Evolutionary conservation across 64 coral and sea anemone genomes (phyloP).

Genomic region (Astreopora myriophthalma): DNA sequence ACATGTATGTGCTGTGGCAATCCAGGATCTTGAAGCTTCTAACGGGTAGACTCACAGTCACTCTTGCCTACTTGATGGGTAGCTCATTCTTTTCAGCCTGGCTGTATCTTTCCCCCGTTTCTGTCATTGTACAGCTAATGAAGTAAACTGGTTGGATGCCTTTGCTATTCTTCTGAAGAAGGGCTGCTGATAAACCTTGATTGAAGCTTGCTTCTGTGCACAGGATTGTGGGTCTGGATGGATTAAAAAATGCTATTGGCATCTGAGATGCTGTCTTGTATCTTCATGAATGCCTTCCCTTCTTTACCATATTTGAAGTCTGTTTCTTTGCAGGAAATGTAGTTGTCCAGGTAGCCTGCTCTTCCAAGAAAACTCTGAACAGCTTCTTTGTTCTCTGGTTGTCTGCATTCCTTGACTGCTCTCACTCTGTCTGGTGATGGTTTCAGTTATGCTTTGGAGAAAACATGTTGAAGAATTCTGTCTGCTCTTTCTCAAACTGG

Average conservation of each 20-base stretch:
- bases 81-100: conserved; percentile 68
- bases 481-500: conserved; percentile 68
- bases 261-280: conserved; percentile 41
- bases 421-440: conserved; percentile 68
- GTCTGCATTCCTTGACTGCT: conserved; percentile 65
- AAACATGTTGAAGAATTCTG: conserved; percentile 62
- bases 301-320: conserved; percentile 68
- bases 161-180: conserved; percentile 49
- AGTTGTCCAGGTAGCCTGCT: conserved; percentile 71
- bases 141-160: conserved; percentile 73
- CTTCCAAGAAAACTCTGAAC: conserved; percentile 73
- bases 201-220: conserved; percentile 73
- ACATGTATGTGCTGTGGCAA: conserved; percentile 70
- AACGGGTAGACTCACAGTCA: conserved; percentile 52
- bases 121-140: conserved; percentile 70
- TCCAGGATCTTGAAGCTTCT: conserved; percentile 75
- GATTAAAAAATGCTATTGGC: conserved; percentile 54
- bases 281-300: conserved; percentile 25
- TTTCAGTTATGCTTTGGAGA: conserved; percentile 54
- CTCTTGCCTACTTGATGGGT: conserved; percentile 71
- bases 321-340: conserved; percentile 41
- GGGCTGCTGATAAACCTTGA: conserved; percentile 57
- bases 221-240: conserved; percentile 29
- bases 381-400: conserved; percentile 59
- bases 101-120: conserved; percentile 72